Base-by-base conservation (phyloP, 2,888 invertebrate genomes). In the Chloromyia formosa region DNA sequence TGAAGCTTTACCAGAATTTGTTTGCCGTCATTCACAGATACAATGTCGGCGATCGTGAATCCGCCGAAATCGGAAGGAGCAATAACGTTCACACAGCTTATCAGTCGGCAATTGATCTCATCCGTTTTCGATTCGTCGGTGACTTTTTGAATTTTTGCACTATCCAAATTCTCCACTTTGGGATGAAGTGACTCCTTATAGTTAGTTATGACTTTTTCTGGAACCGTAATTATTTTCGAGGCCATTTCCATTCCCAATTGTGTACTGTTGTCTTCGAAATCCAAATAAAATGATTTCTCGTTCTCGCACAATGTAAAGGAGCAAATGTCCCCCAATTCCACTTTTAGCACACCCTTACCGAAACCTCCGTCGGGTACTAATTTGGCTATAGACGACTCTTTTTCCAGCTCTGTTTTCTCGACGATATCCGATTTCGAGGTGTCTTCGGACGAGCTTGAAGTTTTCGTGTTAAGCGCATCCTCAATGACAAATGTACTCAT, bases 1-100 rank as follows among this genome's bases (percentile, higher is more conserved):
- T 27, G n/a, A 40, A 84, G 74, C 76, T 84, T 83, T 0, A 92
- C 90, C 61, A 94, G 83, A 73, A 94, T 81, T 82, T 92, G 91
- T 76, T 88, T 88, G 77, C 91, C 90, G 81, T 92, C 92, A 77
- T 89, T 88, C 0, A 91, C 91, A 0, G 93, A 91, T 75, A 91
- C 81, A 58, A 94, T 88, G 79, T 91, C 90, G 0, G 89, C 80
- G 53, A 85, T 84, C 75, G 64, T 87, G 61, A 89, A 84, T 79
- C 88, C 87, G 56, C 87, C 86, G 27, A 4, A 35, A 76, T 89
- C 83, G 73, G 84, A 85, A 4, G 86, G 79, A 14, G 90, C 90
- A 16, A 16, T 1, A 78, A 90, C 84, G 79, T 85, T 84, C 23
- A 90, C 82, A 80, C 90, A 90, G 81, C 90, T 90, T 27, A 90